A percentile compares a stretch with the other conserved stretches of the same genome.
phyloP scores from a whole-genome alignment of 2,797 vertebrate genomes.

The Sebastes cheni region DNA sequence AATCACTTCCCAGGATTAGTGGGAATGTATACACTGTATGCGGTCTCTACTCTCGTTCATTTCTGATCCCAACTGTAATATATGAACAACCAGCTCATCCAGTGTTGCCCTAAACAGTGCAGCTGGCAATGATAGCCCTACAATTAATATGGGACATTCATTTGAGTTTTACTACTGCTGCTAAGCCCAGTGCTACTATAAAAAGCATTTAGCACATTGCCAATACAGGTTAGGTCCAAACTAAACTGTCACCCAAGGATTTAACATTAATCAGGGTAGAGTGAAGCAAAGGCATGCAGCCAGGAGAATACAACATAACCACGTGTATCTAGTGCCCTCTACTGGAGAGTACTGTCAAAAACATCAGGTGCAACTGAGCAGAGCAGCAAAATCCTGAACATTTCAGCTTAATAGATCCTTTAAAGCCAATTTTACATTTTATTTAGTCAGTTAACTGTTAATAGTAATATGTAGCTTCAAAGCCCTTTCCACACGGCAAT shows the following conservation, averaged over 20 bases:
- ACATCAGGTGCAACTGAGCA: neutral
- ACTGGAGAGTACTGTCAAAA: neutral
- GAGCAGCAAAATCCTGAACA: neutral
- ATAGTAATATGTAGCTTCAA: neutral
- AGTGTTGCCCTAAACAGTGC: neutral
- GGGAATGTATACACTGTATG: neutral
- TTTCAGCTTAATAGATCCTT: neutral
- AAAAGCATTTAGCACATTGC: neutral
- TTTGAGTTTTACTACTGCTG: neutral
- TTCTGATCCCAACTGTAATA: neutral
- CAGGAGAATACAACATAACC: neutral
- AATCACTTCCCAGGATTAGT: neutral
- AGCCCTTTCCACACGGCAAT: neutral
- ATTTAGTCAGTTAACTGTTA: neutral
- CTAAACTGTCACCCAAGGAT: constrained; percentile 12
- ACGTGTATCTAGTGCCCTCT: constrained; percentile 42
- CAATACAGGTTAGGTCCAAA: constrained; percentile 26
- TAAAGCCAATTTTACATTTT: neutral
- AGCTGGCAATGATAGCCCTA: neutral
- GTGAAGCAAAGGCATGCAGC: neutral
- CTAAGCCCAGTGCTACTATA: constrained; percentile 5
- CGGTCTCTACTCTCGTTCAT: neutral
- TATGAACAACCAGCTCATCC: neutral
- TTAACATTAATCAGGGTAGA: constrained; percentile 6
- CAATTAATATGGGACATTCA: neutral